A percentile compares a stretch with the other conserved stretches of the same genome.
These are phyloP conservation scores for Catharus ustulatus DNA, from an alignment of 2,797 vertebrate species.

Conservation along the genomic window DNA sequence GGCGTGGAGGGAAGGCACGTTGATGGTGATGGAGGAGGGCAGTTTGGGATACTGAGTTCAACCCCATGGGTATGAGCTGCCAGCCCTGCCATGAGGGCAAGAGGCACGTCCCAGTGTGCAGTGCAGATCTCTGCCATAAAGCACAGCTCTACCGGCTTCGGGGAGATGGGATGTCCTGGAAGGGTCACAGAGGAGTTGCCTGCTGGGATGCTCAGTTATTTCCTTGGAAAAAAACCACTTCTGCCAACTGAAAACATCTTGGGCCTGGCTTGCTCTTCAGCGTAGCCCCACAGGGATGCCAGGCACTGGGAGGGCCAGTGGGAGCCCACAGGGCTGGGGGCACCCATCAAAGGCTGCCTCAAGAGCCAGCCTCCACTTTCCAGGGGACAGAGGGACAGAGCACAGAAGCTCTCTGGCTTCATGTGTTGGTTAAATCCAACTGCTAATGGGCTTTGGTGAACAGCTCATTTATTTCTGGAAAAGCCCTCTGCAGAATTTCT, in stretches of 20 bases:
- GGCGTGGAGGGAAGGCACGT: background rate
- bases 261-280: background rate
- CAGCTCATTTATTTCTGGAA: background rate
- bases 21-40: rapidly evolving
- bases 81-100: background rate
- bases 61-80: background rate
- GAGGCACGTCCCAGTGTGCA: background rate
- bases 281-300: background rate
- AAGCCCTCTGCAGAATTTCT: background rate
- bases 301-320: background rate
- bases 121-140: background rate
- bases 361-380: background rate
- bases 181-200: background rate
- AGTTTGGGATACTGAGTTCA: background rate
- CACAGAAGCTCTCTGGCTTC: background rate
- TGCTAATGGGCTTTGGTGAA: background rate
- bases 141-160: rapidly evolving
- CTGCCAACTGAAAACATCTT: background rate
- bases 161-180: background rate
- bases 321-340: rapidly evolving
- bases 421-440: background rate
- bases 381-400: background rate
- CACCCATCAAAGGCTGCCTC: background rate
- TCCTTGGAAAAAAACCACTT: background rate
- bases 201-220: background rate